These are phyloP conservation scores for Dysmachus trigonus DNA, from an alignment of 2,888 invertebrate species.

Conservation along the genomic window DNA sequence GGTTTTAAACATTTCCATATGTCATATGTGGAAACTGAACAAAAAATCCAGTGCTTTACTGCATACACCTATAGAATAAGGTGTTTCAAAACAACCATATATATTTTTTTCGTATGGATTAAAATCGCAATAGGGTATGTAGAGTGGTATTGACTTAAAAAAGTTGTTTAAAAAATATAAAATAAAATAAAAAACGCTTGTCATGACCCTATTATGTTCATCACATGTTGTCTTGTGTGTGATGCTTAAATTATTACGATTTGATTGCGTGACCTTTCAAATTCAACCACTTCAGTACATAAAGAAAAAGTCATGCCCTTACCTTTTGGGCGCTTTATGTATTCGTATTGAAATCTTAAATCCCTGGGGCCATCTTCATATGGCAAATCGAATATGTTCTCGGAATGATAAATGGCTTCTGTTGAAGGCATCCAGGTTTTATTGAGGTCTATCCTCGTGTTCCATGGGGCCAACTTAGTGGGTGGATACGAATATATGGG, in stretches of 20 bases:
- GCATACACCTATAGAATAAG: background rate
- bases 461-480: background rate
- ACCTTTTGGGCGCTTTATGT: conserved; percentile 9
- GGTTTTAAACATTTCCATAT: background rate
- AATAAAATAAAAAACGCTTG: background rate
- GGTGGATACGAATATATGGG: background rate
- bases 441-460: background rate
- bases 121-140: background rate
- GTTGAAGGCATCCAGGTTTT: background rate
- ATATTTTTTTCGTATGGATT: background rate
- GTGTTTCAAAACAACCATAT: background rate
- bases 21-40: background rate
- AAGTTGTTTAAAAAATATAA: background rate
- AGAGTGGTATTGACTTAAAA: background rate
- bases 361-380: conserved; percentile 25
- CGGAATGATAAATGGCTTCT: conserved; percentile 37
- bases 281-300: background rate
- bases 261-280: conserved; percentile 14
- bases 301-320: conserved; percentile 16
- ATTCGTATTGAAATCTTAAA: background rate
- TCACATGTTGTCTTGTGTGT: background rate
- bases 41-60: background rate
- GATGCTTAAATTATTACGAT: background rate
- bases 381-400: conserved; percentile 30
- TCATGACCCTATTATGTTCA: background rate